A percentile compares a stretch with the other conserved stretches of the same genome.
phyloP scores from a whole-genome alignment of 2,888 invertebrate species.

The Drosophila flavopinicola region DNA sequence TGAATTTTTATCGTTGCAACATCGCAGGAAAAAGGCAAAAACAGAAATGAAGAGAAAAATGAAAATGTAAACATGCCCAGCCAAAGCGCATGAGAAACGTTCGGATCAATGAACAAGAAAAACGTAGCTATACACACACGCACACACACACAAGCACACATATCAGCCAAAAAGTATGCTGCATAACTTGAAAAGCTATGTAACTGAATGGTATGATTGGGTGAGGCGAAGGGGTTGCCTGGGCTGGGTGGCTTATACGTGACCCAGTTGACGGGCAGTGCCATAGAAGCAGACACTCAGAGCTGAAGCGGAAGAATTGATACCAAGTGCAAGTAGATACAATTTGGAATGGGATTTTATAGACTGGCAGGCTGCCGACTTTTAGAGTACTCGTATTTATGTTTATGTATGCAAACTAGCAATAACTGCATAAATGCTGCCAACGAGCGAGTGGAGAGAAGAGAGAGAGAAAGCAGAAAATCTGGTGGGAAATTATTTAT shows the following conservation, averaged over 20 bases:
- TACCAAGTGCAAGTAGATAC: conserved; percentile 29
- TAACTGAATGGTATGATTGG: conserved; percentile 1
- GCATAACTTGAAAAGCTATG: conserved; percentile 48
- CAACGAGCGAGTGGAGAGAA: conserved; percentile 25
- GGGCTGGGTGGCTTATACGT: conserved; percentile 42
- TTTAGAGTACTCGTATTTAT: conserved; percentile 9
- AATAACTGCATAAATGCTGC: conserved; percentile 66
- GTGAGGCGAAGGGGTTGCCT: neutral
- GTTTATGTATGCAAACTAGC: conserved; percentile 73
- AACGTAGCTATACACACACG: conserved; percentile 45
- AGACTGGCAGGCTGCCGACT: conserved; percentile 26
- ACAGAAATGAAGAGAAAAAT: conserved; percentile 20
- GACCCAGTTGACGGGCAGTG: conserved; percentile 71
- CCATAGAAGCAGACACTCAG: conserved; percentile 34
- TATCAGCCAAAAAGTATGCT: conserved; percentile 61
- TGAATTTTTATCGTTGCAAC: conserved; percentile 73
- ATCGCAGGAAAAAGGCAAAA: conserved; percentile 29
- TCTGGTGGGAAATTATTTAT: conserved; percentile 36
- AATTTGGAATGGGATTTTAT: conserved; percentile 7
- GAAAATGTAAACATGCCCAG: conserved; percentile 38
- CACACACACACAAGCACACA: conserved; percentile 7
- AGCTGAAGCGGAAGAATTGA: conserved; percentile 39
- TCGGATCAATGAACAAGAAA: conserved; percentile 76
- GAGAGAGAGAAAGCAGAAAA: conserved; percentile 21
- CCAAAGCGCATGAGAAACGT: conserved; percentile 49